A percentile compares a stretch with the other conserved stretches of the same genome.
Evolutionary conservation across 2,797 vertebrate species (phyloP).

Genomic region (Chloroceryle inda): DNA sequence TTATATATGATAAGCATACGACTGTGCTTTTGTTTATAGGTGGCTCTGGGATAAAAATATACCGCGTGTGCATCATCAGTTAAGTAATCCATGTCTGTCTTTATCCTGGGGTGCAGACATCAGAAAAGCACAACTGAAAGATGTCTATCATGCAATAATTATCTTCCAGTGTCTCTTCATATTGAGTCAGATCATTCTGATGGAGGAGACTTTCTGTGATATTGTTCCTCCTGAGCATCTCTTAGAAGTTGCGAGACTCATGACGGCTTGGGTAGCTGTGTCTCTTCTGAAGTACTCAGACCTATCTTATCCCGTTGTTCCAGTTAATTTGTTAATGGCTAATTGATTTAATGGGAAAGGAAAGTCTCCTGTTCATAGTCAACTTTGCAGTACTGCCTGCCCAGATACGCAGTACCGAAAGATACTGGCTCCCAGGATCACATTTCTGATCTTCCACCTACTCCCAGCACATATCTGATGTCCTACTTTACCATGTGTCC

Average conservation of each 20-base stretch:
- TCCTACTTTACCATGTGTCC: constrained; percentile 5
- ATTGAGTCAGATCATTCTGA: background rate
- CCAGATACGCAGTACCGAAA: background rate
- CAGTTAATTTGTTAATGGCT: constrained; percentile 17
- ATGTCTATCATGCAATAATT: background rate
- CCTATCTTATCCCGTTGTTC: background rate
- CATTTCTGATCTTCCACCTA: constrained; percentile 55
- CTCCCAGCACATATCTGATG: constrained; percentile 36
- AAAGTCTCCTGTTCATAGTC: background rate
- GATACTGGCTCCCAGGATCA: constrained; percentile 25
- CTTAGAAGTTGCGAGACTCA: background rate
- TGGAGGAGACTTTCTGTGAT: background rate
- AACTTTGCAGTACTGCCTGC: background rate
- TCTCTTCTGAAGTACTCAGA: background rate
- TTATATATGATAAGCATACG: constrained; percentile 5
- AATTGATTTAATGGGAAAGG: constrained; percentile 9
- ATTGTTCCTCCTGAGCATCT: background rate
- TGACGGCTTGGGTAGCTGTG: background rate
- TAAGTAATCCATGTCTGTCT: background rate
- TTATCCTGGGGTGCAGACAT: background rate
- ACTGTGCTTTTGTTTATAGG: background rate
- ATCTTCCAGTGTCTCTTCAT: background rate
- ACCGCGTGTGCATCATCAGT: background rate
- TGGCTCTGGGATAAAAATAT: background rate
- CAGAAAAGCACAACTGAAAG: background rate